Base-by-base conservation (phyloP, 2,888 invertebrate species). In the Hypomecis punctinalis region DNA sequence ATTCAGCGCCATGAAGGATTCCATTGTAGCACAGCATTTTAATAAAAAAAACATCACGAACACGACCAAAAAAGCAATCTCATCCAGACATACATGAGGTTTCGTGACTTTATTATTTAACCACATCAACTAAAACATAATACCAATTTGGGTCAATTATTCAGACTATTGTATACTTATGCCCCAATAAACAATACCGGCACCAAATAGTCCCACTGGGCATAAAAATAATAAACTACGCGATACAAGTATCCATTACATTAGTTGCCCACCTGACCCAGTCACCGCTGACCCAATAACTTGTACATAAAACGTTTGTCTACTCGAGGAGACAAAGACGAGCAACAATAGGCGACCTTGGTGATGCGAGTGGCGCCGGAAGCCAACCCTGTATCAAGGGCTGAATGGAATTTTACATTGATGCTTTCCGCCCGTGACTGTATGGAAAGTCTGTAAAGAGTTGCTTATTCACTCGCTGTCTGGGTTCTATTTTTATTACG, bases 341-440 rank as follows among this genome's bases (percentile, higher is more conserved):
- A 67, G 63, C 66, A 68, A 74, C 73, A 74, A 74, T 70, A 64
- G 60, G 7, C 67, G 63, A 72, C 73, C 72, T 74, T 74, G 69
- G 66, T 69, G 69, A 68, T 69, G 63, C 67, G 62, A 64, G 59
- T 48, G 52, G 52, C 64, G 52, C 67, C 69, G 73, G 68, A 69
- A 67, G 68, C 46, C 46, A 48, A 46, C 61, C 67, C 64, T 70
- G 71, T 70, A 70, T 61, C 57, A 59, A 35, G 11, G 58, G 40
- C 13, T 57, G 63, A 70, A 65, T 68, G 59, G 60, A 57, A 37
- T 56, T 64, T 35, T 43, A 48, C 47, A 59, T 58, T 51, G 47
- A 61, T 35, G 45, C 48, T 49, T 58, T 57, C 39, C 33, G 52
- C 54, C 33, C 11, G 47, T 11, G 10, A 42, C n/a, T 60, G 40